Evolutionary conservation across 1,140 invertebrate genomes (phyloP).

Genomic region (Lamellibrachia luymesi): DNA sequence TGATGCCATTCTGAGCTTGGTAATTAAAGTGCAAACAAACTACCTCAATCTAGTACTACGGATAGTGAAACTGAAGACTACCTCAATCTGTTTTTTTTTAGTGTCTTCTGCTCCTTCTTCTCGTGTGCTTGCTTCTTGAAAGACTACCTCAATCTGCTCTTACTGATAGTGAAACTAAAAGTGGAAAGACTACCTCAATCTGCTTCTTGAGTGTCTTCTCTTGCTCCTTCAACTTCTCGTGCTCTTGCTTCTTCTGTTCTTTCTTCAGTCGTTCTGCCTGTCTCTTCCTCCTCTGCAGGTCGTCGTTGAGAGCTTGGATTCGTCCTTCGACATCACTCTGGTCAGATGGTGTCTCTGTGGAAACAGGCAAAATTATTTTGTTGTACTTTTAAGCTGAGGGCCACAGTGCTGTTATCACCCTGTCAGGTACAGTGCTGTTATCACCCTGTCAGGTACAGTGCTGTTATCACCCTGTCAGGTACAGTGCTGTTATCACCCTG

Average conservation of each 20-base stretch:
- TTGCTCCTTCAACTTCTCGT: constrained; percentile 59
- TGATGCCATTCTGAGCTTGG: too few relatives aligned
- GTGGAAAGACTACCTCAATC: constrained; percentile 55
- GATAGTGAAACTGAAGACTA: not conserved
- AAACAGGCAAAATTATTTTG: not conserved
- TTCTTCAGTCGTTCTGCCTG: constrained; percentile 59
- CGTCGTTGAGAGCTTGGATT: constrained; percentile 60
- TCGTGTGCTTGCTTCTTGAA: too few relatives aligned
- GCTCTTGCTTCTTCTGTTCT: constrained; percentile 57
- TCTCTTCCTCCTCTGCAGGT: constrained; percentile 57
- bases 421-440: too few relatives aligned
- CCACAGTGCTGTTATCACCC: not conserved
- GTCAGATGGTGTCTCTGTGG: constrained; percentile 61
- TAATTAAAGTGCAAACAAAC: too few relatives aligned
- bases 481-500: too few relatives aligned
- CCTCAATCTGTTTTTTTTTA: too few relatives aligned
- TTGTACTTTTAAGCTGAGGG: too few relatives aligned
- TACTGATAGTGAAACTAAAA: not conserved
- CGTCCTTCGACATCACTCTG: constrained; percentile 61
- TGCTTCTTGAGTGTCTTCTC: constrained; percentile 62
- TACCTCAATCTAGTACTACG: not conserved
- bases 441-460: too few relatives aligned
- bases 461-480: too few relatives aligned
- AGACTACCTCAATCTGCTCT: not conserved
- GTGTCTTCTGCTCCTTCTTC: too few relatives aligned